Evolutionary conservation across 2,113 vertebrate genomes (phyloP), one percentile per base, ranked within the genome.

Genomic region (Monopterus albus): DNA sequence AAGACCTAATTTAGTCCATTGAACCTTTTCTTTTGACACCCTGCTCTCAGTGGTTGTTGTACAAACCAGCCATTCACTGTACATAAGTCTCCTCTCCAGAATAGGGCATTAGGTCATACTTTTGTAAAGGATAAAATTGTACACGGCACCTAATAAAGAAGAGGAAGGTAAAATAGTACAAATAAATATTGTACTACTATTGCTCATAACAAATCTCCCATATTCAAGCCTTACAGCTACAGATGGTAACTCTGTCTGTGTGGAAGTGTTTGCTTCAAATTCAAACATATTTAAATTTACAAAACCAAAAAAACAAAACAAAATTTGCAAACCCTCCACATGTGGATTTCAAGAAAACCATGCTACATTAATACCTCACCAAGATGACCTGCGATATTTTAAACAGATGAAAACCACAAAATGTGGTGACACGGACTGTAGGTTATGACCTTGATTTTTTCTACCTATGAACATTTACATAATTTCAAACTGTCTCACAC

Each of bases 381-480:
- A 57, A 60, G 15, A 56, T 26, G 15, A 52, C 36, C 69, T 45
- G 45, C 65, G 36, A 36, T 70, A 63, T 50, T 57, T 68, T n/a
- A 45, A 74, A 87, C 53, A 71, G 39, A 78, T 62, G 23, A 71
- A 64, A 56, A 69, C 42, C 69, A 84, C 43, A 78, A 15, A 79
- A 72, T 61, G 52, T 46, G 79, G 55, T 78, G 70, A 83, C 73
- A 83, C 43, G 78, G 55, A 56, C 43, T 51, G 45, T 35, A 66
- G 55, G 51, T 73, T 68, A 39, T 72, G 72, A 68, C 63, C 62
- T 85, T 79, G 70, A 61, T 60, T 79, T 74, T 71, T 39, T 75
- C 68, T 55, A 55, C 28, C 23, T 58, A 61, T 66, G 49, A 55
- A 60, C 10, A 78, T 78, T 70, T 66, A 71, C 62, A 80, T 81